Evolutionary conservation across 1,140 invertebrate species (phyloP), one percentile per base, ranked within the genome.

Genomic region (Fopius arisanus): DNA sequence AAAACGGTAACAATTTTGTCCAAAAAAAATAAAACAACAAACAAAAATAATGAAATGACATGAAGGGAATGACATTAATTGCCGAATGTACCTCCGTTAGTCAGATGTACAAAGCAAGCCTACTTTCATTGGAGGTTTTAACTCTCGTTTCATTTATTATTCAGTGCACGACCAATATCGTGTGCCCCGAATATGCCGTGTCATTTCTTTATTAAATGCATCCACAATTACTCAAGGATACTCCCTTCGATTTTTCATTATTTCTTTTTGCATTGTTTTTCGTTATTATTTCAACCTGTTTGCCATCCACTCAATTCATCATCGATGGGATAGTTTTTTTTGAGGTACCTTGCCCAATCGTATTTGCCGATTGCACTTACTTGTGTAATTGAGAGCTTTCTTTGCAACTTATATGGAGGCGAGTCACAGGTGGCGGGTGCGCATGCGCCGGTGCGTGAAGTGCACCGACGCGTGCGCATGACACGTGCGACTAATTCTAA

Each of bases 201-300:
- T 84, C 80, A 82, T 83, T 83, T 83, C 80, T 82, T 83, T 84
- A 84, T 84, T 83, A 83, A 84, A 82, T 74, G 76, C 78, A 65
- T 72, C 63, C 75, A 79, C 76, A 82, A 84, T 83, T 82, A 81
- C 76, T 75, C 72, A 79, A 29, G 59, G 21, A 43, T 33, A 26
- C 41, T 29, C 31, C 54, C 67, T 26, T 10, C 74, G 70, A 37
- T 77, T 74, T 72, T 28, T 23, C 69, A 73, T 78, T 77, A 76
- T 77, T 29, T 59, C 26, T 59, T 31, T 37, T 65, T 29, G 9
- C 2, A 76, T 74, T 48, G 43, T 48, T 65, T 65, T 65, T 33
- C 10, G 19, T 65, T 65, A 65, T 65, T 28, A 62, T n/a, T 26
- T 7, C 2, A n/a, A 65, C 29, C 29, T 16, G 3, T 65, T 31